A percentile compares a stretch with the other conserved stretches of the same genome.
These are phyloP conservation scores for Metopolophium dirhodum DNA, from an alignment of 1,140 invertebrate species.

Conservation along the genomic window DNA sequence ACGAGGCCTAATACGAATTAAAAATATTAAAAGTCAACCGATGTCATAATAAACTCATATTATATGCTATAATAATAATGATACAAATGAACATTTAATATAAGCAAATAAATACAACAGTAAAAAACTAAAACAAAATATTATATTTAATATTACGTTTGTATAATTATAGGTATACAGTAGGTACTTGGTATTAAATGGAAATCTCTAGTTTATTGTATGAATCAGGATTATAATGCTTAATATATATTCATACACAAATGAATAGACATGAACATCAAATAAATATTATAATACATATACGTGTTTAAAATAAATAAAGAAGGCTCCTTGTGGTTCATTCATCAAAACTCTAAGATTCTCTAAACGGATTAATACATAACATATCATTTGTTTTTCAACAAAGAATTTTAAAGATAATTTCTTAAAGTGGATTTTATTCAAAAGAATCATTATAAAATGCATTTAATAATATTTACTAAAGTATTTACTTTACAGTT, in stretches of 20 bases:
- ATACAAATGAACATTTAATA: neutral
- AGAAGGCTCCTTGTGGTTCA: neutral
- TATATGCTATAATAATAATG: neutral
- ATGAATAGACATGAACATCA: neutral
- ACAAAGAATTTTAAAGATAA: neutral
- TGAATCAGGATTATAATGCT: neutral
- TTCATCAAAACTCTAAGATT: neutral
- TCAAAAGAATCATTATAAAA: neutral
- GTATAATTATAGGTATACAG: neutral
- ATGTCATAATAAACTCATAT: neutral
- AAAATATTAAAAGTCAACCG: neutral
- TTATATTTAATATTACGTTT: neutral
- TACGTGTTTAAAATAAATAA: neutral
- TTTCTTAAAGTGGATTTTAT: neutral
- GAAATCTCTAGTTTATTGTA: neutral
- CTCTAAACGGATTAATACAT: neutral
- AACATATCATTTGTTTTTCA: neutral
- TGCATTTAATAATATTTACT: neutral
- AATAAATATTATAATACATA: neutral
- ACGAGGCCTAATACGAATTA: neutral
- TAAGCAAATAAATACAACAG: neutral
- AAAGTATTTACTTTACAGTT: neutral
- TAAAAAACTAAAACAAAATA: neutral
- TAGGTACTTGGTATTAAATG: neutral
- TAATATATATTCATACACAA: neutral